Percentiles rank a stretch among this genome's conserved stretches.
These are phyloP conservation scores for Anagrus nilaparvatae DNA, from an alignment of 1,140 invertebrate genomes.

Conservation along the genomic window DNA sequence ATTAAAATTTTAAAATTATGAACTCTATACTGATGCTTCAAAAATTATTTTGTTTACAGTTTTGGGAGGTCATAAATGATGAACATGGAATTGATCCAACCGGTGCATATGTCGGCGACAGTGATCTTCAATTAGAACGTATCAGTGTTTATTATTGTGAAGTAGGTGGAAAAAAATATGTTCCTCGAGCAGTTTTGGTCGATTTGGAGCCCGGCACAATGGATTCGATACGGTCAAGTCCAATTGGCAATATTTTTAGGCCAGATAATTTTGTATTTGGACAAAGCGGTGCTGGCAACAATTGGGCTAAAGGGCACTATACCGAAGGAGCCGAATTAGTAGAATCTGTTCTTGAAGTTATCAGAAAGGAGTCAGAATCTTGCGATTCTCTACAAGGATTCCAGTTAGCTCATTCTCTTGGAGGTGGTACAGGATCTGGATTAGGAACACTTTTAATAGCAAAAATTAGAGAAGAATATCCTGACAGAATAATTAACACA, in stretches of 20 bases:
- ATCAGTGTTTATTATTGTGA: constrained; percentile 82
- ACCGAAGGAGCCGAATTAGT: constrained; percentile 46
- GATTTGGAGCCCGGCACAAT: constrained; percentile 64
- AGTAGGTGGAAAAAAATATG: constrained; percentile 64
- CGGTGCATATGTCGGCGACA: constrained; percentile 63
- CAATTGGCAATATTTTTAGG: constrained; percentile 69
- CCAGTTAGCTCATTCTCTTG: constrained; percentile 64
- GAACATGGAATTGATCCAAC: constrained; percentile 74
- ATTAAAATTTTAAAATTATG: too few relatives aligned
- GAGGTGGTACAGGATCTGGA: constrained; percentile 43
- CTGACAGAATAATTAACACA: constrained; percentile 48
- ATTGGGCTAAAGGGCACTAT: too few relatives aligned
- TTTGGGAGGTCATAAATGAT: constrained; percentile 83
- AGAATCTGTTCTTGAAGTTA: constrained; percentile 64
- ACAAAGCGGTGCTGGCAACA: constrained; percentile 57
- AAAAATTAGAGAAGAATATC: constrained; percentile 70
- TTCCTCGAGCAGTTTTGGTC: constrained; percentile 57
- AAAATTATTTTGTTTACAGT: constrained; percentile 49
- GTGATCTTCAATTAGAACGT: constrained; percentile 67
- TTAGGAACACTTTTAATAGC: constrained; percentile 64
- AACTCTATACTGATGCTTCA: too few relatives aligned
- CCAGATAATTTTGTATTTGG: constrained; percentile 74
- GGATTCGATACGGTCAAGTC: constrained; percentile 65
- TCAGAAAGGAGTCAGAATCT: constrained; percentile 73
- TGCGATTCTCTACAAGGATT: constrained; percentile 80